Evolutionary conservation across 2,797 vertebrate genomes (phyloP), one percentile per base, ranked within the genome.

Genomic region (Esox lucius): DNA sequence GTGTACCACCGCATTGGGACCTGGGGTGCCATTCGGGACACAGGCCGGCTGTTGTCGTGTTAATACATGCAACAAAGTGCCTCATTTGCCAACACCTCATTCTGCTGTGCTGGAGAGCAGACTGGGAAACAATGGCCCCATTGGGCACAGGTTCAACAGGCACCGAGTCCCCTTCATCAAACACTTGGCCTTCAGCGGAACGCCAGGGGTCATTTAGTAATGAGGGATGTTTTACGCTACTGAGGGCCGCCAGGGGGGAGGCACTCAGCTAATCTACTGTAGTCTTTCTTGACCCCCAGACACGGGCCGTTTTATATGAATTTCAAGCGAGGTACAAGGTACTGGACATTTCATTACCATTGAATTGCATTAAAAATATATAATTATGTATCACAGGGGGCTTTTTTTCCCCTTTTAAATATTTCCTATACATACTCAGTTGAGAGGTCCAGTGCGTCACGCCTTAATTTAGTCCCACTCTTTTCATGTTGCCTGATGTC

Each of bases 401-500:
- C 15, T 33, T 66, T 19, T 5, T 19, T 16, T 26, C 28, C 24
- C 11, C 22, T 61, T 35, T 66, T 2, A 35, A 35, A 33, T 19
- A 66, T 9, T 65, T 66, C 2, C 31, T 15, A 16, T 17, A 28
- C 28, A 31, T 16, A 31, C 28, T 65, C 62, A 12, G 28, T 17
- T 16, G 64, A 65, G 16, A 17, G 28, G 28, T 65, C 28, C 16
- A 2, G 26, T 16, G 12, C 17, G 16, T 65, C 26, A 1, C 1
- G 13, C 15, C 26, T 65, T 5, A 26, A 26, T 5, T 26, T 65
- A 19, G 17, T 42, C 35, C 15, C 35, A 68, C 80, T 75, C 83
- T 75, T 82, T 83, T 88, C 77, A 78, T 81, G 83, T 87, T 81
- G 49, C 80, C 83, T 74, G 74, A 80, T 85, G 86, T 88, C 79